Percentiles rank a stretch among this genome's conserved stretches.
These are phyloP conservation scores for Galendromus occidentalis DNA, from an alignment of 1,140 invertebrate species.

Conservation along the genomic window DNA sequence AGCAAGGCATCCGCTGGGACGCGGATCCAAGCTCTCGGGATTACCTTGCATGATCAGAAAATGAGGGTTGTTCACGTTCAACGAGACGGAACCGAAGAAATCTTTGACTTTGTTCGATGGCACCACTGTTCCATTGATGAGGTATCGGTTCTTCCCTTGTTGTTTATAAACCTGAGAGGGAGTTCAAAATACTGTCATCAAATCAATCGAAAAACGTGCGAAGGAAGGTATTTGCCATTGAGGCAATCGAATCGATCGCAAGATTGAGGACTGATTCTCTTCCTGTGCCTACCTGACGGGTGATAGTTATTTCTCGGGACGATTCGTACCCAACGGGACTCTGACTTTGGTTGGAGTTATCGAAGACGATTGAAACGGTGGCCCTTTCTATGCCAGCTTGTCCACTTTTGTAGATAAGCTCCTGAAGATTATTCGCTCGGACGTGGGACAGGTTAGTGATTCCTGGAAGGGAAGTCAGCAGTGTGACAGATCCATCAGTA, in stretches of 20 bases:
- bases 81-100: conserved; percentile 82
- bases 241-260: neutral
- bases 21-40: no score
- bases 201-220: neutral
- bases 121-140: conserved; percentile 82
- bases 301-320: conserved; percentile 75
- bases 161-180: conserved; percentile 5
- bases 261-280: conserved; percentile 12
- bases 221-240: neutral
- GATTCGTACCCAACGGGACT: conserved; percentile 81
- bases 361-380: conserved; percentile 85
- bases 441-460: conserved; percentile 39
- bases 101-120: conserved; percentile 73
- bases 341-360: conserved; percentile 62
- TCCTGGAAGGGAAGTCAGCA: neutral
- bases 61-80: conserved; percentile 98
- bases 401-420: conserved; percentile 91
- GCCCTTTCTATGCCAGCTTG: conserved; percentile 90
- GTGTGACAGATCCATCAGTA: no score
- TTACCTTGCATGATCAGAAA: conserved; percentile 96
- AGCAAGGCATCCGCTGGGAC: no score
- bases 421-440: conserved; percentile 65
- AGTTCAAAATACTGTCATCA: conserved; percentile 3
- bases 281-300: conserved; percentile 51
- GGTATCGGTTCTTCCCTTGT: conserved; percentile 34